phyloP scores from a whole-genome alignment of 2,113 vertebrate genomes.

The Progne subis region DNA sequence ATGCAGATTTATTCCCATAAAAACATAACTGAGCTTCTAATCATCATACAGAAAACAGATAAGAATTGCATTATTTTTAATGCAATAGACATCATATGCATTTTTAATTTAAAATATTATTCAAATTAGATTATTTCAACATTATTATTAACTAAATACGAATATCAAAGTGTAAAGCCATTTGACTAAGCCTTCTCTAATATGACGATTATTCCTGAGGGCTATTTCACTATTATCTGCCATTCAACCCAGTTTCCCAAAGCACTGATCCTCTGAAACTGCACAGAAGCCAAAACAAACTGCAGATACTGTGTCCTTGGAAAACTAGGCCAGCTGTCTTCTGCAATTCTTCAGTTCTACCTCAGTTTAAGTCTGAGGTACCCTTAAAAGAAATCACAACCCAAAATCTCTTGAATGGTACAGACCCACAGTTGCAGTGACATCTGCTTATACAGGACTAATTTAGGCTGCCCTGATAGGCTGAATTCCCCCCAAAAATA shows the following conservation, averaged over 20 bases:
- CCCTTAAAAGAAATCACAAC: neutral
- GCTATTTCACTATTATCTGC: neutral
- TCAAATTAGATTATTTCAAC: neutral
- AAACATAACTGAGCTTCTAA: neutral
- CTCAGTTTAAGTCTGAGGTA: neutral
- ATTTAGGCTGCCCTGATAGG: neutral
- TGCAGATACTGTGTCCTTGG: neutral
- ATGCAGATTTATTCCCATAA: neutral
- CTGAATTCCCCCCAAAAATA: neutral
- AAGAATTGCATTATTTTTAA: neutral
- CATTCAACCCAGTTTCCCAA: conserved; percentile 1
- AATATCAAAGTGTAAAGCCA: neutral
- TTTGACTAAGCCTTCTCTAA: conserved; percentile 7
- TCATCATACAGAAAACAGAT: neutral
- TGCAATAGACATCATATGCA: neutral
- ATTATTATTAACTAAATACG: neutral
- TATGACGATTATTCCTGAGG: neutral
- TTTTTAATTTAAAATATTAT: neutral
- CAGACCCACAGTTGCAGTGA: neutral
- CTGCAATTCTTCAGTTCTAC: neutral
- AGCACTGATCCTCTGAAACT: neutral
- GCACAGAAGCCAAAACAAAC: neutral
- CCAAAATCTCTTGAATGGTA: neutral
- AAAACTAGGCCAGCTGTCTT: neutral
- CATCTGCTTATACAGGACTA: neutral